Evolutionary conservation across 1,140 invertebrate species (phyloP).

Genomic region (Drosophila pectinifera): DNA sequence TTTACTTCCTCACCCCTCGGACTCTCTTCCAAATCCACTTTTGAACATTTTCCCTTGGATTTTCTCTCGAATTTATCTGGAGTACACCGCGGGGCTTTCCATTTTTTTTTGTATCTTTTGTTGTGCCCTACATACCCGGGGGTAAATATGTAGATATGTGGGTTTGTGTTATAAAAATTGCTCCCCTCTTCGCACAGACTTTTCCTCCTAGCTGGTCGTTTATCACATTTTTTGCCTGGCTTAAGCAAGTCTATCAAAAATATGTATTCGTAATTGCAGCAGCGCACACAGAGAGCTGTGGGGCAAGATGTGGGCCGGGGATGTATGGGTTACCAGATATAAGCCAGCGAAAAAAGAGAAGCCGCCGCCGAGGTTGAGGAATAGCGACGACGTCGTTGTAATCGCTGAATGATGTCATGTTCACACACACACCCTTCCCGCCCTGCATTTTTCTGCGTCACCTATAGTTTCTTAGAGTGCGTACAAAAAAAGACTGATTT

Average conservation of each 20-base stretch:
- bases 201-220: constrained; percentile 49
- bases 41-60: constrained; percentile 16
- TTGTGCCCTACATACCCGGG: constrained; percentile 18
- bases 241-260: constrained; percentile 60
- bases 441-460: not conserved
- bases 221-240: constrained; percentile 51
- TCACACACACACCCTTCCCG: constrained; percentile 1
- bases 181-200: constrained; percentile 4
- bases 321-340: constrained; percentile 8
- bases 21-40: not conserved
- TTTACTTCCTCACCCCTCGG: not conserved
- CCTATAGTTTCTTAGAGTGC: not conserved
- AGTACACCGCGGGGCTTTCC: constrained; percentile 8
- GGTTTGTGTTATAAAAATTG: constrained; percentile 50
- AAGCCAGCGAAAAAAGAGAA: not conserved
- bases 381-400: constrained; percentile 62
- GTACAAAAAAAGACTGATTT: not conserved
- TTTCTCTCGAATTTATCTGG: constrained; percentile 4
- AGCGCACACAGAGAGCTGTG: constrained; percentile 22
- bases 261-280: constrained; percentile 67
- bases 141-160: constrained; percentile 38
- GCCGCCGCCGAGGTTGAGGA: constrained; percentile 40
- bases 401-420: constrained; percentile 78
- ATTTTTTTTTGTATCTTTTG: not conserved
- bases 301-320: not conserved